Conservation (phyloP, 2,797 vertebrate species). For the Melanotaenia pygmaea region DNA sequence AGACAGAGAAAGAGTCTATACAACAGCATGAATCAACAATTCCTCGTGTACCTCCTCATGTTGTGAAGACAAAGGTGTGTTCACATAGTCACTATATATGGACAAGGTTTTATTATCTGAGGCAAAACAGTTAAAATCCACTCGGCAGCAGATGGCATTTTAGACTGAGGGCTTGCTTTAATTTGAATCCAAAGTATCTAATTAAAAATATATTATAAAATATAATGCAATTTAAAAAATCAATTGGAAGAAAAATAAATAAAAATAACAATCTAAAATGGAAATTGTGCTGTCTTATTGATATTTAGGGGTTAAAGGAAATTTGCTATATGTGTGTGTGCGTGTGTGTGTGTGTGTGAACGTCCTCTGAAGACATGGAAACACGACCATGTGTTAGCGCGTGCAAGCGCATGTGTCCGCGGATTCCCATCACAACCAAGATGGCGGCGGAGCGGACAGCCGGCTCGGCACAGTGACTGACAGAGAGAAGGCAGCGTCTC, state of each 20-base stretch:
- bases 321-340: no score
- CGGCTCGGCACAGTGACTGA: constrained; percentile 64
- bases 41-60: background rate
- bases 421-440: constrained; percentile 75
- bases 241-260: no score
- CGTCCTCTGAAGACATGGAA: constrained; percentile 22
- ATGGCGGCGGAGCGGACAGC: constrained; percentile 75
- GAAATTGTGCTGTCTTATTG: no score
- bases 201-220: no score
- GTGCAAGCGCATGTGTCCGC: background rate
- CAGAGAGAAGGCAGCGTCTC: constrained; percentile 36
- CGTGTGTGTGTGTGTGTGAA: background rate
- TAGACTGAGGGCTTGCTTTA: no score
- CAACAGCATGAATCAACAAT: background rate
- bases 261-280: no score
- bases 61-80: background rate
- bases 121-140: no score
- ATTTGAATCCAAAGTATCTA: no score
- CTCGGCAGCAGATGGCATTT: no score
- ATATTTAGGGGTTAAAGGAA: no score
- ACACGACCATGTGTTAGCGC: background rate
- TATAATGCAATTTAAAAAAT: no score
- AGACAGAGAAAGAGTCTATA: background rate
- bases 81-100: background rate
- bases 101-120: no score